Evolutionary conservation across 2,113 vertebrate species (phyloP), one percentile per base, ranked within the genome.

Genomic region (Myxocyprinus asiaticus): DNA sequence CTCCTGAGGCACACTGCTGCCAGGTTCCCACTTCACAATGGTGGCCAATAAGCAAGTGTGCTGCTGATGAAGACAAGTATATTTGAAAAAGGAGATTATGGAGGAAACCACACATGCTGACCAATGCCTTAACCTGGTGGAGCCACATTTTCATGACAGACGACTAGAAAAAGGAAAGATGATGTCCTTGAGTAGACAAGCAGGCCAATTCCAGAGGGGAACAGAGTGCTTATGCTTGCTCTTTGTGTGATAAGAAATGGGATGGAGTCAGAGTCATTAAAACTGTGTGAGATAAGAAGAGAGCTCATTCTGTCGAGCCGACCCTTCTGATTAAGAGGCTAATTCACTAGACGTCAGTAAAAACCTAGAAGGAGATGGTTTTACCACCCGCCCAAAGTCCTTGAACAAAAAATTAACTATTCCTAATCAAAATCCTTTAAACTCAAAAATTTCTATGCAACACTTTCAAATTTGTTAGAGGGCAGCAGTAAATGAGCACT

Each of bases 271-370:
- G 9, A 67, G 78, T 72, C 68, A 73, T 86, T 89, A 79, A 89
- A 88, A 70, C 55, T 59, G 77, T n/a, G 53, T n/a, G 65, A 83
- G 89, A 91, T 86, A 90, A 90, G 82, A 48, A 33, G 11, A 71
- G 66, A 83, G 44, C 51, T 62, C 69, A 61, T 75, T 83, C 67
- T 68, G 74, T 15, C 75, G 74, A 73, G 62, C 33, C 53, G 85
- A 83, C 73, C 63, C 53, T 45, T 68, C 64, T 44, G 85, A 88
- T 87, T 85, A 82, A 80, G 53, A 81, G 78, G 77, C 67, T 81
- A 84, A 74, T 78, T 87, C 67, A 47, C 17, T 66, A 43, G 14
- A 10, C 50, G 58, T 78, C 68, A 85, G 55, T 88, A 78, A 75
- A 33, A 84, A 67, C 22, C n/a, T 58, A 64, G 56, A 73, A 79